Evolutionary conservation across 1,140 invertebrate species (phyloP), one percentile per base, ranked within the genome.

Genomic region (Pentalonia nigronervosa): DNA sequence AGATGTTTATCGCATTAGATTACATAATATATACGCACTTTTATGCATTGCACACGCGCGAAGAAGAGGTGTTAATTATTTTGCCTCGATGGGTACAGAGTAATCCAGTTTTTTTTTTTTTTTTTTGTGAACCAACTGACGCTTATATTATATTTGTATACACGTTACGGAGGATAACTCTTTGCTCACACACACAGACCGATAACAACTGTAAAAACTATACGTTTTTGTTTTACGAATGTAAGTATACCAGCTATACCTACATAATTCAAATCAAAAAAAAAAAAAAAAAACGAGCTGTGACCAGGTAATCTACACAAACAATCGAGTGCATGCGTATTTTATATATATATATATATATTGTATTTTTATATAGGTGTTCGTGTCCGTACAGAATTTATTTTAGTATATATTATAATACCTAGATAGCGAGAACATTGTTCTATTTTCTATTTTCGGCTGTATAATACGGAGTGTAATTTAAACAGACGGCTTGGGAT

Each of bases 51-150:
- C 45, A n/a, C 45, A 4, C 14, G 17, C 84, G 45, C 30, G 17
- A 3, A 41, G 25, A 87, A 45, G 84, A 47, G 84, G 84, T 87
- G 84, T 87, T 76, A 83, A 83, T 83, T 17, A 83, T 83, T 83
- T 36, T 76, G 14, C 60, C 14, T 41, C 45, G 23, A 84, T 87
- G 30, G 30, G 41, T 36, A 89, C 14, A 48, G n/a, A n/a, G 88
- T n/a, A 76, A 76, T 76, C 60, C 30, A 76, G 14, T 76, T 76
- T 76, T 14, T n/a, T 67, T 60, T 60, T 9, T 30, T 60, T 60
- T 11, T 30, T 76, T 76, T 76, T 17, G n/a, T 17, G 14, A 76
- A 76, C 60, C 60, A 17, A 76, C 30, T 76, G n/a, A n/a, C n/a
- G 60, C 30, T 76, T 76, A n/a, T 17, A 76, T n/a, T 17, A 76